Evolutionary conservation across 2,888 invertebrate genomes (phyloP).

Genomic region (Pheosia tremula): DNA sequence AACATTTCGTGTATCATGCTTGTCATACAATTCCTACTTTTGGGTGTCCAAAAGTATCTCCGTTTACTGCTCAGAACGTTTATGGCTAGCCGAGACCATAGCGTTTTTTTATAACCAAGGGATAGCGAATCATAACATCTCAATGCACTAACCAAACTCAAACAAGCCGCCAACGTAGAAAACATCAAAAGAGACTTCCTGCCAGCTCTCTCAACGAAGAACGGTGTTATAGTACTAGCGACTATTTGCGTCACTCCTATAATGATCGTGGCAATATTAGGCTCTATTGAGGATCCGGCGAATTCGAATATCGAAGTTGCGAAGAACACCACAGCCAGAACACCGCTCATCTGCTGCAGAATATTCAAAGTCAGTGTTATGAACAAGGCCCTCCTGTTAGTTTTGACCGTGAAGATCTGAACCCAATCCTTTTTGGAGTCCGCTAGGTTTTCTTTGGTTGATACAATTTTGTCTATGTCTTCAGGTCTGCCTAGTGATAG

Average conservation of each 20-base stretch:
- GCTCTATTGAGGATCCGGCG: conserved; percentile 49
- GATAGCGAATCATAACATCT: too few relatives aligned
- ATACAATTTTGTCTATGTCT: conserved; percentile 43
- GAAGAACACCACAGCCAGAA: conserved; percentile 48
- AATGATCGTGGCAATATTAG: conserved; percentile 55
- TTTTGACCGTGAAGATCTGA: conserved; percentile 44
- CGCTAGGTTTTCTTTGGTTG: conserved; percentile 30
- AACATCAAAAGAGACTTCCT: conserved; percentile 47
- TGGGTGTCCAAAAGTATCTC: too few relatives aligned
- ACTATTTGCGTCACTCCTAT: conserved; percentile 51
- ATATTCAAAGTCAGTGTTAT: conserved; percentile 47
- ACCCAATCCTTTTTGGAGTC: not conserved
- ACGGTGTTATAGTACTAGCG: conserved; percentile 48
- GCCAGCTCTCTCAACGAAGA: conserved; percentile 56
- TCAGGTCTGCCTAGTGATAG: conserved; percentile 46
- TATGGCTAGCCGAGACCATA: too few relatives aligned
- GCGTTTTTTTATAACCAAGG: too few relatives aligned
- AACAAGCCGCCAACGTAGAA: conserved; percentile 47
- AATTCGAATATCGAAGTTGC: conserved; percentile 53
- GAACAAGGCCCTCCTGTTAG: conserved; percentile 52
- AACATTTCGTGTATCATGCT: too few relatives aligned
- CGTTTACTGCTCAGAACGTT: too few relatives aligned
- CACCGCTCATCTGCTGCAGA: conserved; percentile 54
- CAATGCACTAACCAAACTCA: conserved; percentile 53
- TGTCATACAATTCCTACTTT: too few relatives aligned